A percentile compares a stretch with the other conserved stretches of the same genome.
Conservation (phyloP, 2,113 vertebrate genomes). For the Tor tambroides region DNA sequence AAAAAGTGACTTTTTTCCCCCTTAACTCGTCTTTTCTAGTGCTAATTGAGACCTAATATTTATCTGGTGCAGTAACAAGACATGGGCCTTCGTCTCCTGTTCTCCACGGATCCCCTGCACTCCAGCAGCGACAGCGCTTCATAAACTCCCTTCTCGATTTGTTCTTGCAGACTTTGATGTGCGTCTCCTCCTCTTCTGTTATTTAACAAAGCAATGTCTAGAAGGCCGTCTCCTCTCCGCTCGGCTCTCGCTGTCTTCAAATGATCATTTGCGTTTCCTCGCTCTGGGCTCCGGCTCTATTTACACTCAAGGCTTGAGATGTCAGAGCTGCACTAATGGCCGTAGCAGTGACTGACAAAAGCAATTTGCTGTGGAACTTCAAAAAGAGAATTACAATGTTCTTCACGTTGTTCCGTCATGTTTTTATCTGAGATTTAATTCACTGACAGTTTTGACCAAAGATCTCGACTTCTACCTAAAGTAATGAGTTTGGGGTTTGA, state of each 20-base stretch:
- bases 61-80: constrained; percentile 31
- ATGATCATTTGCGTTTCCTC: background rate
- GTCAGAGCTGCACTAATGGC: background rate
- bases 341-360: background rate
- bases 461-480: background rate
- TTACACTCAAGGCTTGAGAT: constrained; percentile 2
- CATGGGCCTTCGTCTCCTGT: constrained; percentile 10
- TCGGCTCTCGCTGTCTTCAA: constrained; percentile 29
- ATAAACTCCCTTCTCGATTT: constrained; percentile 24
- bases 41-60: constrained; percentile 49
- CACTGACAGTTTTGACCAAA: background rate
- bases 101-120: constrained; percentile 22
- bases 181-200: constrained; percentile 30
- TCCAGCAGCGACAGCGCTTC: background rate
- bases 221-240: constrained; percentile 48
- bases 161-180: constrained; percentile 25
- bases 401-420: background rate
- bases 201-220: constrained; percentile 29
- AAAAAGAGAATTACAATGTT: background rate
- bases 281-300: background rate
- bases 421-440: background rate
- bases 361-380: background rate
- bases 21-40: background rate
- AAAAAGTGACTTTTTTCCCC: no score
- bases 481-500: no score